Base-by-base conservation (phyloP, 2,888 invertebrate species). In the Caenorhabditis zanzibari region DNA sequence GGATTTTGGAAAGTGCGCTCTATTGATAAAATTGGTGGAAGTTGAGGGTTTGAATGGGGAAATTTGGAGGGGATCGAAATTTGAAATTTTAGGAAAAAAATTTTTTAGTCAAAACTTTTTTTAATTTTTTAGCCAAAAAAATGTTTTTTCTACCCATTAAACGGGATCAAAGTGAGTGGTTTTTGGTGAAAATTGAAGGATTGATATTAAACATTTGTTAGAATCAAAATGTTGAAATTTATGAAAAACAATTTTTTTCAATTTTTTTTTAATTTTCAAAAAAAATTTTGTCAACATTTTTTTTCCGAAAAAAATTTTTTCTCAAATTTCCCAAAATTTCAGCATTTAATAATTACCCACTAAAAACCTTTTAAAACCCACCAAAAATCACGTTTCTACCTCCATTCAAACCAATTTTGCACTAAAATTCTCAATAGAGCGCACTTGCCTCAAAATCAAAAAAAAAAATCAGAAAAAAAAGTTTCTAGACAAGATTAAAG, bases 401-500 rank as follows among this genome's bases (percentile, higher is more conserved):
- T 5, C n/a, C 10, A n/a, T 44, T 44, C 44, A 14, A 22, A 6
- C 19, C 49, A 49, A 49, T 19, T 1, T n/a, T 22, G 19, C 19
- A 49, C 49, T 5, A 49, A 19, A 49, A 19, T 19, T 19, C 19
- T 49, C 49, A 49, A 19, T 19, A 5, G 49, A 4, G 49, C 19
- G 49, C 49, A 19, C 3, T 49, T 49, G 5, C 49, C 22, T 14
- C 44, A 44, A 19, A 19, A 19, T 1, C 22, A n/a, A 49, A 49
- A 9, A 44, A 4, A 16, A 63, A 14, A 44, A 9, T 24, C 41
- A 66, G 28, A 64, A 66, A 68, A 14, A 28, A 16, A 28, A 16
- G 1, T 6, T 32, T 58, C 68, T 68, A 54, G 54, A 68, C 38
- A 68, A 68, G 54, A 66, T 32, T 32, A 54, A 10, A 14, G 38